These are phyloP conservation scores for Bothrops jararaca DNA, from an alignment of 2,113 vertebrate species.

Conservation along the genomic window DNA sequence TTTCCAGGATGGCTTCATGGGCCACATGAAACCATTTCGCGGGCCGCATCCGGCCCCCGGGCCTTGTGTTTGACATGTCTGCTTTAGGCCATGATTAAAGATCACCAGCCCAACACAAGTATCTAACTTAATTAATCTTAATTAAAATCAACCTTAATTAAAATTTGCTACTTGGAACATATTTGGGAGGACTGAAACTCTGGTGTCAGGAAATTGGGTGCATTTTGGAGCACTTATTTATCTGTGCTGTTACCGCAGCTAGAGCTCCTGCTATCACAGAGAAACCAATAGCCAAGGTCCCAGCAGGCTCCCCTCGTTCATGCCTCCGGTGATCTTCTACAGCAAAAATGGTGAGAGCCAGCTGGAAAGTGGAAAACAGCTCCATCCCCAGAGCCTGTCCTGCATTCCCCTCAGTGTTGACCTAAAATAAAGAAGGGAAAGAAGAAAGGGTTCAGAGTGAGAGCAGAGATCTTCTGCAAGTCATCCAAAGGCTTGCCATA, in stretches of 20 bases:
- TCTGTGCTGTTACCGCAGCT: slow-evolving; percentile 62
- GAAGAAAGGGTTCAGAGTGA: not conserved
- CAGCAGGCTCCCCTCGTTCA: slow-evolving; percentile 62
- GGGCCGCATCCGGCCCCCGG: too few relatives aligned
- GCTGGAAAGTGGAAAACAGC: slow-evolving; percentile 78
- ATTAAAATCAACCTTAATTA: not conserved
- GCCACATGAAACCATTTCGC: too few relatives aligned
- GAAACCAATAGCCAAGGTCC: slow-evolving; percentile 74
- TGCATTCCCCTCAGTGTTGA: slow-evolving; percentile 67
- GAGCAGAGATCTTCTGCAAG: not conserved
- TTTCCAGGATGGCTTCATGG: too few relatives aligned
- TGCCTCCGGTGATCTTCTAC: slow-evolving; percentile 65
- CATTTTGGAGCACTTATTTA: not conserved
- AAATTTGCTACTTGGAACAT: not conserved
- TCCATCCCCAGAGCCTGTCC: slow-evolving; percentile 77
- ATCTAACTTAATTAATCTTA: not conserved
- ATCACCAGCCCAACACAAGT: not conserved
- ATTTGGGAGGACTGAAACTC: not conserved
- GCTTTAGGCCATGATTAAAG: not conserved
- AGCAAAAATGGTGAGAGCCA: slow-evolving; percentile 77
- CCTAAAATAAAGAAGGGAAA: slow-evolving; percentile 49
- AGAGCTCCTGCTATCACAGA: slow-evolving; percentile 73
- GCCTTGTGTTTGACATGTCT: too few relatives aligned
- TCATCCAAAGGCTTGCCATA: not conserved
- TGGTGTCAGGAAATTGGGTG: not conserved